Percentiles rank a stretch among this genome's conserved stretches.
Evolutionary conservation across 2,888 invertebrate species (phyloP).

Genomic region (Harpalus rubripes): DNA sequence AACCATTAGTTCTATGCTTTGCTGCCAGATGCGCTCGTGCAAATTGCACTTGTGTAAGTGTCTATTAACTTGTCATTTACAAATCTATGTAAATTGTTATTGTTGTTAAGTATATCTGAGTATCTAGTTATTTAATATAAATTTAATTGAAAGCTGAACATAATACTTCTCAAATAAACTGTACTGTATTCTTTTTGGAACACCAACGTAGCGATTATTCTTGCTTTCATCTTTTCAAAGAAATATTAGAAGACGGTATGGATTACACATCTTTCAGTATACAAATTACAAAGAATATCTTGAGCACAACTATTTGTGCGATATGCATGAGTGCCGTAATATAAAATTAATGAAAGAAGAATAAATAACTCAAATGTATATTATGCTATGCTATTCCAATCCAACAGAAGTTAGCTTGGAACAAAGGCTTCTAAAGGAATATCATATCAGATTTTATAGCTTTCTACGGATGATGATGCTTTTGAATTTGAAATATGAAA

Average conservation of each 20-base stretch:
- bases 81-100: too few relatives aligned
- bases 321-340: constrained; percentile 9
- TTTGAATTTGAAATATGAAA: constrained; percentile 38
- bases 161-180: background rate
- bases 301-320: constrained; percentile 18
- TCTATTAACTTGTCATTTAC: too few relatives aligned
- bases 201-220: background rate
- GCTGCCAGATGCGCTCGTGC: too few relatives aligned
- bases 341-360: constrained; percentile 40
- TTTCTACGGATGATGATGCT: constrained; percentile 24
- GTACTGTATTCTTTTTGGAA: background rate
- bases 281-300: constrained; percentile 2
- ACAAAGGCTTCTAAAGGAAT: constrained; percentile 55
- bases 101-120: too few relatives aligned
- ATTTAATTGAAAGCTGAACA: background rate
- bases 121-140: background rate
- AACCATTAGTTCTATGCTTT: too few relatives aligned
- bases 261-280: background rate
- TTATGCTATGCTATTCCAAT: background rate
- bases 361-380: constrained; percentile 39
- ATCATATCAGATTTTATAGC: constrained; percentile 55
- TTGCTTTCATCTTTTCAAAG: background rate
- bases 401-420: constrained; percentile 3
- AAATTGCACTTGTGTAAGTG: too few relatives aligned
- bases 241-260: background rate